phyloP scores from a whole-genome alignment of 2,888 invertebrate species.

The Cephus runcator region DNA sequence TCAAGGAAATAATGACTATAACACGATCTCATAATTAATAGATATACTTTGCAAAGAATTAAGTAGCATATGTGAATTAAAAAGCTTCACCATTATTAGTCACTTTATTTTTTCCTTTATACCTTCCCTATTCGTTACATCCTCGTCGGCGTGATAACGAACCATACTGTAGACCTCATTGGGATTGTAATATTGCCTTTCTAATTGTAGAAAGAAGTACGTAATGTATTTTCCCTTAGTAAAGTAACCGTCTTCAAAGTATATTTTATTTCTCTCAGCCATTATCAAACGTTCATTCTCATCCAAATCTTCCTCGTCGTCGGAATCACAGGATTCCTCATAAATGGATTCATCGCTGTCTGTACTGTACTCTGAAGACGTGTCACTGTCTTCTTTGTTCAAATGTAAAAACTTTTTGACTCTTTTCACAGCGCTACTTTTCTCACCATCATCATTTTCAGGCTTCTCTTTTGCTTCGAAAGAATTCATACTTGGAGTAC shows the following conservation, averaged over 20 bases:
- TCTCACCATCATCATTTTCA: conserved; percentile 1
- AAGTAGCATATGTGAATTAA: not conserved
- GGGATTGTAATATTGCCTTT: conserved; percentile 54
- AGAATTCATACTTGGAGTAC: not conserved
- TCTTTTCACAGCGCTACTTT: conserved; percentile 4
- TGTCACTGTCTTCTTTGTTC: conserved; percentile 25
- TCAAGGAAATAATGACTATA: no score
- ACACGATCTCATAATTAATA: no score
- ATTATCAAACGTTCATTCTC: conserved; percentile 41
- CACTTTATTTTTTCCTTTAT: not conserved
- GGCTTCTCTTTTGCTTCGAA: not conserved
- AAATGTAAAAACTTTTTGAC: conserved; percentile 26
- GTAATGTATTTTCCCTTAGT: conserved; percentile 57
- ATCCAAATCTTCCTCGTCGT: conserved; percentile 28
- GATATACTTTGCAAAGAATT: not conserved
- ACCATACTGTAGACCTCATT: conserved; percentile 52
- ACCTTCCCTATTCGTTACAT: conserved; percentile 15
- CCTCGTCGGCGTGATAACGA: conserved; percentile 42
- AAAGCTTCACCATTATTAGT: not conserved
- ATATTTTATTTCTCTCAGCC: conserved; percentile 37
- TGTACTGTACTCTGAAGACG: conserved; percentile 41
- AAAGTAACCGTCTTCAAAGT: conserved; percentile 52
- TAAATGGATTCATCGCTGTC: conserved; percentile 50
- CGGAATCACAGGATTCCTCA: conserved; percentile 41
- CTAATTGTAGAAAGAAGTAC: conserved; percentile 59